Conservation (phyloP, 2,888 invertebrate genomes). For the Salticus scenicus region DNA sequence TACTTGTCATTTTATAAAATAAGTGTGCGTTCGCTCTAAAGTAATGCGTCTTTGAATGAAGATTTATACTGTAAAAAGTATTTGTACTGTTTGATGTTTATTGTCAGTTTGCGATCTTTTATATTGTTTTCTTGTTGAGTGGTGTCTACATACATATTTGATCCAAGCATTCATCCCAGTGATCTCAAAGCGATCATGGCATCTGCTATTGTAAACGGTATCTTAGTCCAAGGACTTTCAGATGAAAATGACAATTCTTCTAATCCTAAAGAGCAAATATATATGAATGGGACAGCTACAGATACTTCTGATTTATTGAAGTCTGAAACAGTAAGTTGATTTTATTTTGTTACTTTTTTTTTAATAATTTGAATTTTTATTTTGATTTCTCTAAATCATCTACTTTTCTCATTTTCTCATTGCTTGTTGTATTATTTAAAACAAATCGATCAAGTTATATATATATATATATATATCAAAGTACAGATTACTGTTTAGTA, state of each 20-base stretch:
- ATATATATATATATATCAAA: too few relatives aligned
- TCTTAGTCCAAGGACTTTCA: conserved; percentile 48
- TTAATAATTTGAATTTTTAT: too few relatives aligned
- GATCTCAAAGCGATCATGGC: conserved; percentile 42
- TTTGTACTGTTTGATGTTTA: background rate
- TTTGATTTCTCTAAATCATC: too few relatives aligned
- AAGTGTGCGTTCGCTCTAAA: conserved; percentile 9
- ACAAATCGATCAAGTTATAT: too few relatives aligned
- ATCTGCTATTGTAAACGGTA: conserved; percentile 57
- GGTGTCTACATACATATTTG: conserved; percentile 18
- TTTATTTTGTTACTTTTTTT: too few relatives aligned
- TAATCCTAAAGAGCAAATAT: conserved; percentile 53
- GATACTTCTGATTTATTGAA: conserved; percentile 63
- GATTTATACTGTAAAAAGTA: background rate
- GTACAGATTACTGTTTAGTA: too few relatives aligned
- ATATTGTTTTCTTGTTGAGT: conserved; percentile 10
- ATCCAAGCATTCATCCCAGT: conserved; percentile 22
- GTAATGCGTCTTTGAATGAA: conserved; percentile 1
- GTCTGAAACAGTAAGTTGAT: conserved; percentile 25
- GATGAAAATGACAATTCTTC: conserved; percentile 66
- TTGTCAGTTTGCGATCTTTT: background rate
- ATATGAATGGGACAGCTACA: conserved; percentile 66
- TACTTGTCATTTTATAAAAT: conserved; percentile 43
- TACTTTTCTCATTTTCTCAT: too few relatives aligned
- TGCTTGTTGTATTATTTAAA: too few relatives aligned